phyloP scores from a whole-genome alignment of 2,888 invertebrate genomes.

The Siphonodentalium dalli region DNA sequence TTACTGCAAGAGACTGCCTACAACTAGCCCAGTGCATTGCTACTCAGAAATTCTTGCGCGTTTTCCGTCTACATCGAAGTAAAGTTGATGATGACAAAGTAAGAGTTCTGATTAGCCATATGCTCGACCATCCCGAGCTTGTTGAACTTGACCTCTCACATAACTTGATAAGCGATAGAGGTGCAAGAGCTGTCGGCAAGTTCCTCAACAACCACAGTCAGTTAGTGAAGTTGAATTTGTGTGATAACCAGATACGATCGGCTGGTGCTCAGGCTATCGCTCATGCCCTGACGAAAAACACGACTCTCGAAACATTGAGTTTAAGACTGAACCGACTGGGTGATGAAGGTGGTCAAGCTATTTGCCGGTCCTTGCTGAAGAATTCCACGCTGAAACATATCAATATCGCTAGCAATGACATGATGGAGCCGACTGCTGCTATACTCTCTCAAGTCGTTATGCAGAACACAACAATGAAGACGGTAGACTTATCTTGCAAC shows the following conservation, averaged over 20 bases:
- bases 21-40: slow-evolving; percentile 63
- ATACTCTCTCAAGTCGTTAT: slow-evolving; percentile 60
- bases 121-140: slow-evolving; percentile 62
- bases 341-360: slow-evolving; percentile 65
- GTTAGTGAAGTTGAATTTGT: slow-evolving; percentile 54
- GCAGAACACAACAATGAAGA: slow-evolving; percentile 54
- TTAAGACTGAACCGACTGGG: slow-evolving; percentile 62
- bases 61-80: slow-evolving; percentile 59
- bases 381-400: slow-evolving; percentile 59
- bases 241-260: slow-evolving; percentile 61
- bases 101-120: slow-evolving; percentile 62
- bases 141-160: slow-evolving; percentile 63
- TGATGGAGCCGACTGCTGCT: slow-evolving; percentile 63
- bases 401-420: slow-evolving; percentile 63
- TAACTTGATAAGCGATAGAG: slow-evolving; percentile 63
- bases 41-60: slow-evolving; percentile 55
- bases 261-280: slow-evolving; percentile 65
- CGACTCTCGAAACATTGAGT: slow-evolving; percentile 53
- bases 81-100: slow-evolving; percentile 65
- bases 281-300: slow-evolving; percentile 64
- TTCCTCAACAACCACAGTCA: slow-evolving; percentile 63
- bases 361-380: slow-evolving; percentile 59
- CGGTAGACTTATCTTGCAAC: slow-evolving; percentile 63
- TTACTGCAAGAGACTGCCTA: slow-evolving; percentile 64
- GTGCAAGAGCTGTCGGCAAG: slow-evolving; percentile 65